Percentiles rank a stretch among this genome's conserved stretches.
Evolutionary conservation across 2,888 invertebrate species (phyloP).

Genomic region (Gymnosoma rotundatum): DNA sequence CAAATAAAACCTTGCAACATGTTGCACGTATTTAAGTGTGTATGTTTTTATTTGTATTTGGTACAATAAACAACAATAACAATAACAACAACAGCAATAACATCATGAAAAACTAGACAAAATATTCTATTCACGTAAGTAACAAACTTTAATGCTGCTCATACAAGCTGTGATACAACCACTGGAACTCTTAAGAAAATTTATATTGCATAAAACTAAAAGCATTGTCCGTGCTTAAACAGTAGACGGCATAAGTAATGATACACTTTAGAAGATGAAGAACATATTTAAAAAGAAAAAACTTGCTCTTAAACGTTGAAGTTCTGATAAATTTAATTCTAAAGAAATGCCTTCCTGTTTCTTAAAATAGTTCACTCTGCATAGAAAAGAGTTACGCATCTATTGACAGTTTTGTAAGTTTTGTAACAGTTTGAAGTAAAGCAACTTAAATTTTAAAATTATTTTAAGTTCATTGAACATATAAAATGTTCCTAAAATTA

Average conservation of each 20-base stretch:
- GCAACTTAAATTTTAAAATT: no score
- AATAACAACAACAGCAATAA: not conserved
- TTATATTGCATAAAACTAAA: not conserved
- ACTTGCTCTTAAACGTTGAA: no score
- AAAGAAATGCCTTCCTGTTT: no score
- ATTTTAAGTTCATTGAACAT: no score
- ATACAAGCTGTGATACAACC: constrained; percentile 24
- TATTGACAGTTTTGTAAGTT: no score
- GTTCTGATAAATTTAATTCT: no score
- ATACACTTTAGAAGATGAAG: not conserved
- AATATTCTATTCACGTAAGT: constrained; percentile 66
- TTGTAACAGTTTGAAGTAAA: no score
- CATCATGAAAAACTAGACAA: not conserved
- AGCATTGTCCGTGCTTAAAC: not conserved
- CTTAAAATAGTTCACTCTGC: no score
- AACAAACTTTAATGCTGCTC: constrained; percentile 48
- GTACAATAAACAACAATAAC: constrained; percentile 21
- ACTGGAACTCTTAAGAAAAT: not conserved
- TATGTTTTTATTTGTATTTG: not conserved
- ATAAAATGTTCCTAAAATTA: no score
- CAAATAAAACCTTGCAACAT: constrained; percentile 62
- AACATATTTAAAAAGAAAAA: no score
- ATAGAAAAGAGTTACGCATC: no score
- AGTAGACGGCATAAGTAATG: not conserved
- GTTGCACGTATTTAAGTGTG: constrained; percentile 62